Base-by-base conservation (phyloP, 1,140 invertebrate species). In the Sminthurides bifidus region DNA sequence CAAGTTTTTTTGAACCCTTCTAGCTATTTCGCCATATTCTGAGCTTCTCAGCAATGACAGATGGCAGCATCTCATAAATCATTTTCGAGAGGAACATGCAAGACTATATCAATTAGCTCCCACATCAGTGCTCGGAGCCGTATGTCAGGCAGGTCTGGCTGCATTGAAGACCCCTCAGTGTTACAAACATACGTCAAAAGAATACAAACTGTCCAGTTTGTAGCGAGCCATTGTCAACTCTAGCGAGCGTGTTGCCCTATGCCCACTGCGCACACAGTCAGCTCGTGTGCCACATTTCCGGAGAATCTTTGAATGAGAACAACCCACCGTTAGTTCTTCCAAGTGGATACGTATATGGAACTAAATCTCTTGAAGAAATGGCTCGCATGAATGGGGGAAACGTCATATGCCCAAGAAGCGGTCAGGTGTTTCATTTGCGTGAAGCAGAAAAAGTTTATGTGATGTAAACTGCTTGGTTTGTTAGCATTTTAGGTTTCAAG, bases 321-420 rank as follows among this genome's bases (percentile, higher is more conserved):
- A 98, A 98, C 74, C 87, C 86, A 61, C 94, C 95, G 0, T 88
- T 98, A 83, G 92, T 95, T 82, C 78, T 98, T 70, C 94, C 95
- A 37, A 98, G 98, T 76, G 93, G 93, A 52, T 86, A 92, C 73
- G 90, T 97, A 46, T 97, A 96, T 73, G 93, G 94, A n/a, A 87
- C 79, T 60, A 71, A 88, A 85, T 80, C 87, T 15, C 72, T 93
- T 21, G 78, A 83, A 63, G 81, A 86, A 69, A 92, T 94, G 84
- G 87, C 91, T 67, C 76, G 79, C 65, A 83, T 87, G 66, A 91
- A 93, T 68, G 80, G 83, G 65, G 90, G 89, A 15, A 82, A 83
- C 66, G 81, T 95, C 27, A 83, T 86, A 50, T 96, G 92, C 70
- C 90, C 91, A 17, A 82, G 90, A 70, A 94, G 90, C 45, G 89